A percentile compares a stretch with the other conserved stretches of the same genome.
Evolutionary conservation across 2,797 vertebrate species (phyloP).

Genomic region (Hyperoplus immaculatus): DNA sequence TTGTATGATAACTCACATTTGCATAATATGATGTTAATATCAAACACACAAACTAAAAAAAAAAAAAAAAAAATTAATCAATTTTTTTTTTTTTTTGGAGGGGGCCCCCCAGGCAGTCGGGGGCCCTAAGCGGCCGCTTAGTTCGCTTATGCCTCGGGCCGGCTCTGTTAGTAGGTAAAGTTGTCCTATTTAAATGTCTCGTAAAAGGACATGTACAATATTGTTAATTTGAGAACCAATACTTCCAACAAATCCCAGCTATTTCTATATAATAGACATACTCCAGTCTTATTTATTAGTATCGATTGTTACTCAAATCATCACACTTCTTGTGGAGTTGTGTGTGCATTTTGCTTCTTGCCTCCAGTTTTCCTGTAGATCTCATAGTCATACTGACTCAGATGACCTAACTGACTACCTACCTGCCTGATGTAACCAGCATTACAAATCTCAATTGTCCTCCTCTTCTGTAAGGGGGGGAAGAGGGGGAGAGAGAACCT

Average conservation of each 20-base stretch:
- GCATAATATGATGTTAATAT: no score
- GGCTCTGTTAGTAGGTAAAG: neutral
- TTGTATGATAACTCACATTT: no score
- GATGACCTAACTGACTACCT: constrained; percentile 14
- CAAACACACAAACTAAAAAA: no score
- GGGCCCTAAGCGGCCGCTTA: no score
- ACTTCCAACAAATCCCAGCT: neutral
- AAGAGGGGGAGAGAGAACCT: constrained; percentile 13
- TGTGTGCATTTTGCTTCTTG: neutral
- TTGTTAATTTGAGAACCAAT: neutral
- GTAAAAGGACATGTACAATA: neutral
- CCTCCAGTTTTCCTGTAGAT: constrained; percentile 12
- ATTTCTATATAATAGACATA: neutral
- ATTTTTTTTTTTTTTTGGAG: no score
- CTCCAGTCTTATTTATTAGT: neutral
- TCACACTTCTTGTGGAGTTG: neutral
- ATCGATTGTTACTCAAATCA: neutral
- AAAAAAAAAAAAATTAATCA: no score
- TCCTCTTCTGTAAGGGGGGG: constrained; percentile 6
- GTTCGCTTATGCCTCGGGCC: no score
- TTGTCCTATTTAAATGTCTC: neutral
- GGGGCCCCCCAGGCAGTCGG: no score
- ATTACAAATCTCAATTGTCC: neutral
- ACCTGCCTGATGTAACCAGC: constrained; percentile 12
- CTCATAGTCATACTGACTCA: neutral